Percentiles rank a stretch among this genome's conserved stretches.
phyloP scores from a whole-genome alignment of 2,888 invertebrate species.

The Erebia aethiops region DNA sequence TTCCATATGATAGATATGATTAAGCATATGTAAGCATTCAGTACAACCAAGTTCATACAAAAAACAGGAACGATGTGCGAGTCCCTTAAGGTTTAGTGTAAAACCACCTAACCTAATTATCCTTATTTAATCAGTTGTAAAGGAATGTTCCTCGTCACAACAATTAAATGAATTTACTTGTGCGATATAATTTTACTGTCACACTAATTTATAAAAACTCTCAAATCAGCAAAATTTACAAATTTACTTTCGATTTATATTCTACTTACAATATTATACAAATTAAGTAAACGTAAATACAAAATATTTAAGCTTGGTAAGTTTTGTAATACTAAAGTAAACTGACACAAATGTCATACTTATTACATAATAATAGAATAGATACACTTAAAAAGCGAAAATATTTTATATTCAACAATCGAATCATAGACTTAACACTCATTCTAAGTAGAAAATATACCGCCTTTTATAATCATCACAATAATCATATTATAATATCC shows the following conservation, averaged over 20 bases:
- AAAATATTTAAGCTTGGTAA: constrained; percentile 33
- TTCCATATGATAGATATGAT: background rate
- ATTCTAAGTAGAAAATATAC: constrained; percentile 35
- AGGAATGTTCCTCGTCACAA: constrained; percentile 32
- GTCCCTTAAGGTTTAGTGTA: constrained; percentile 18
- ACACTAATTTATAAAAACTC: constrained; percentile 15
- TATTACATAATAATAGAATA: constrained; percentile 5
- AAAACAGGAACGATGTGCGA: constrained; percentile 22
- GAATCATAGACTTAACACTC: constrained; percentile 10
- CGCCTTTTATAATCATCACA: background rate
- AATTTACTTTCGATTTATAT: constrained; percentile 23
- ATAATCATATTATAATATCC: background rate
- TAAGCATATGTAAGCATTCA: background rate
- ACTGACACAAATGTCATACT: constrained; percentile 14
- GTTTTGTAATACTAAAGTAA: constrained; percentile 12
- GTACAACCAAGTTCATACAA: constrained; percentile 5
- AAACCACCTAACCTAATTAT: constrained; percentile 31
- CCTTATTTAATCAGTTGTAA: constrained; percentile 31
- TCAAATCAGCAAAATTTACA: constrained; percentile 16
- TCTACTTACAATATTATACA: constrained; percentile 23
- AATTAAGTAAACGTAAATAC: constrained; percentile 18
- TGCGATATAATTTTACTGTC: constrained; percentile 32
- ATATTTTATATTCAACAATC: constrained; percentile 27
- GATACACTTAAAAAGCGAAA: constrained; percentile 26
- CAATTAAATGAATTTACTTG: constrained; percentile 27